Conservation (phyloP, 2,113 vertebrate species). For the Caranx melampygus region DNA sequence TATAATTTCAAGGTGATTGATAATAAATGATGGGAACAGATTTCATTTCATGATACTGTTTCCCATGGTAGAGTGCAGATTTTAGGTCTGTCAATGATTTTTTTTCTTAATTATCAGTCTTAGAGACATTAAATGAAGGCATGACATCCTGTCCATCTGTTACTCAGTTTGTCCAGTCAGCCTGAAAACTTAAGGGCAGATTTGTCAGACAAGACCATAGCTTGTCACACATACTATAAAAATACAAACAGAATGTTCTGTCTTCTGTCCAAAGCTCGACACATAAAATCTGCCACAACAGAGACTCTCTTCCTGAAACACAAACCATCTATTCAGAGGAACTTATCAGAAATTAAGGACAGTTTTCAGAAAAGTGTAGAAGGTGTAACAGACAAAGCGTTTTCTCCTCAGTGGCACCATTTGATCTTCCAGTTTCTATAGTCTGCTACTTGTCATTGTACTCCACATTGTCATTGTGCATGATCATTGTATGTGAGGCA, state of each 20-base stretch:
- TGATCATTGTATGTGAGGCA: background rate
- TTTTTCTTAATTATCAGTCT: background rate
- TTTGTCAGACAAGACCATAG: background rate
- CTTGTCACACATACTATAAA: background rate
- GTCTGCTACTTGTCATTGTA: background rate
- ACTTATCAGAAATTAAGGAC: background rate
- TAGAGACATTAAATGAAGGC: background rate
- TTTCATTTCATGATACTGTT: background rate
- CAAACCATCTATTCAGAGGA: background rate
- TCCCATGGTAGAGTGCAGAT: background rate
- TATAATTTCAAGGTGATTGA: background rate
- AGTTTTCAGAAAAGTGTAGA: background rate
- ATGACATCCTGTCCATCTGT: background rate
- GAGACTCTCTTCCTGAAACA: background rate
- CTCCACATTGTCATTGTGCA: conserved; percentile 3
- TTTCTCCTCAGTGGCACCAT: background rate
- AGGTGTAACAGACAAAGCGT: background rate
- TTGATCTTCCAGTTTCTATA: background rate
- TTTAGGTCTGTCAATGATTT: background rate
- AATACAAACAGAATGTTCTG: background rate
- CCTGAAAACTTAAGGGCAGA: background rate
- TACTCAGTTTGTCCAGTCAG: background rate
- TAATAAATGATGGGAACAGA: background rate
- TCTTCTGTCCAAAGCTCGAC: background rate
- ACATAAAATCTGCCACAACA: background rate